A percentile compares a stretch with the other conserved stretches of the same genome.
phyloP scores from a whole-genome alignment of 2,797 vertebrate species.

The Knipowitschia caucasica region DNA sequence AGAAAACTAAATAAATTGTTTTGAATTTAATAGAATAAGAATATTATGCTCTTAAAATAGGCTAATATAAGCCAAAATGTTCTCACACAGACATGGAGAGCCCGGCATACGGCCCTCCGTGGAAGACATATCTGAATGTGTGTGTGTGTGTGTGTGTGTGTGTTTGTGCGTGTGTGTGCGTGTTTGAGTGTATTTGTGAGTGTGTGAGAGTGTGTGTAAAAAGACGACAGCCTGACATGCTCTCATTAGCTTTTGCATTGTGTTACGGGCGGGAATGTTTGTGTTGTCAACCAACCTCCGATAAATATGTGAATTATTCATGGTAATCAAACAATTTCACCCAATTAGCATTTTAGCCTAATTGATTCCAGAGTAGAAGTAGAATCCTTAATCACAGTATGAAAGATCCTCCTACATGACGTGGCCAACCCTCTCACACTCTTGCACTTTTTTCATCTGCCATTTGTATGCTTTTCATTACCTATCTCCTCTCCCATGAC shows the following conservation, averaged over 20 bases:
- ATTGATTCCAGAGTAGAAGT: slow-evolving; percentile 73
- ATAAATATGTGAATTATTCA: slow-evolving; percentile 75
- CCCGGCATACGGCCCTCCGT: too few species aligned
- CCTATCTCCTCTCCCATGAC: slow-evolving; percentile 74
- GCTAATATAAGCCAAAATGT: too few species aligned
- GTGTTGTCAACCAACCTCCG: slow-evolving; percentile 51
- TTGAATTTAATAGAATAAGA: too few species aligned
- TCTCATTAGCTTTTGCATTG: slow-evolving; percentile 53
- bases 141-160: too few species aligned
- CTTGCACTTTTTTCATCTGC: slow-evolving; percentile 63
- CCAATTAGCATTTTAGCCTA: slow-evolving; percentile 70
- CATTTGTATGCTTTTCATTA: slow-evolving; percentile 81
- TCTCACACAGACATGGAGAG: too few species aligned
- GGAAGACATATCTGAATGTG: too few species aligned
- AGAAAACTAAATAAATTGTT: too few species aligned
- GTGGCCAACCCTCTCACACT: slow-evolving; percentile 28
- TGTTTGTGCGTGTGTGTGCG: too few species aligned
- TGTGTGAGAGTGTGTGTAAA: slow-evolving; percentile 19
- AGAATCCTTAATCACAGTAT: slow-evolving; percentile 72
- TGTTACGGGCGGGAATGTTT: slow-evolving; percentile 52
- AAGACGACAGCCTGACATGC: slow-evolving; percentile 34
- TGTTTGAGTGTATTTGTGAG: too few species aligned
- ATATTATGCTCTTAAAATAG: too few species aligned
- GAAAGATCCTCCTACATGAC: slow-evolving; percentile 56
- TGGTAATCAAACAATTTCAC: slow-evolving; percentile 62